phyloP scores from a whole-genome alignment of 1,140 invertebrate genomes.

The Sitodiplosis mosellana region DNA sequence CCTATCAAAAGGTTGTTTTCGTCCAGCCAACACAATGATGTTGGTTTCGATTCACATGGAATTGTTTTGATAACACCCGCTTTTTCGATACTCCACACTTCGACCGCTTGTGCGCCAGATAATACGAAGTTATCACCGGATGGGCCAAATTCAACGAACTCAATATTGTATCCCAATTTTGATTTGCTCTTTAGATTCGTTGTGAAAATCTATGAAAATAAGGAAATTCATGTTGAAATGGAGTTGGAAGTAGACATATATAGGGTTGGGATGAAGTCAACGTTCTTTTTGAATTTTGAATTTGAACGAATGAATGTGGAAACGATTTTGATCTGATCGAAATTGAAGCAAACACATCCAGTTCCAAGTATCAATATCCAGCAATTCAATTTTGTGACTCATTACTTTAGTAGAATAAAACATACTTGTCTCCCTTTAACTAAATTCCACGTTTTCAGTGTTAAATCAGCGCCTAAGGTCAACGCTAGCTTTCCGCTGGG shows the following conservation, averaged over 20 bases:
- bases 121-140: slow-evolving; percentile 54
- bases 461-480: slow-evolving; percentile 66
- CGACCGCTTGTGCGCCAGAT: slow-evolving; percentile 43
- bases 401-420: not conserved
- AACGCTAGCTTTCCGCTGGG: slow-evolving; percentile 75
- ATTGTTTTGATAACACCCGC: slow-evolving; percentile 42
- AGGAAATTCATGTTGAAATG: not conserved
- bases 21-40: slow-evolving; percentile 38
- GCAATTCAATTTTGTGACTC: no score
- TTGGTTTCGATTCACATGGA: slow-evolving; percentile 39
- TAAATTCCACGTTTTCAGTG: slow-evolving; percentile 82
- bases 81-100: slow-evolving; percentile 57
- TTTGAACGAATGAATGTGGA: not conserved
- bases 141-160: slow-evolving; percentile 40
- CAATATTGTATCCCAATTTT: slow-evolving; percentile 28
- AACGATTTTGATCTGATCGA: not conserved
- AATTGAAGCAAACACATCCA: not conserved
- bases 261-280: no score
- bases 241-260: not conserved
- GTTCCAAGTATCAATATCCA: not conserved
- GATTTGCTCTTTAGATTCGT: slow-evolving; percentile 58
- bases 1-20: slow-evolving; percentile 44
- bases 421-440: slow-evolving; percentile 54
- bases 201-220: slow-evolving; percentile 52
- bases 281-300: not conserved